These are phyloP conservation scores for Polydrusus pterygomalis DNA, from an alignment of 2,888 invertebrate genomes.

Conservation along the genomic window DNA sequence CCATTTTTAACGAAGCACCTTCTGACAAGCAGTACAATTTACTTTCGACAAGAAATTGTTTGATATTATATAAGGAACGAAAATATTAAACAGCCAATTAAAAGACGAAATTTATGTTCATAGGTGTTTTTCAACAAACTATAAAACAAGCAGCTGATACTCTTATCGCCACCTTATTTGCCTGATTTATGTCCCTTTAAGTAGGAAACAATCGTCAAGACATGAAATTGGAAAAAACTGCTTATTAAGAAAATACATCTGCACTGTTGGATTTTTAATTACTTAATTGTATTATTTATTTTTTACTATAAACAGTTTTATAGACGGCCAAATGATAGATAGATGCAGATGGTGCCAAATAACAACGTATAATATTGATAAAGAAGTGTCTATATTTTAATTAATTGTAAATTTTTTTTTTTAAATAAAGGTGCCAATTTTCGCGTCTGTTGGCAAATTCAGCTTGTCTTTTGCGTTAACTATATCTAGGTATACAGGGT, in stretches of 20 bases:
- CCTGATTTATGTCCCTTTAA: constrained; percentile 27
- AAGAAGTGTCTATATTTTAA: not conserved
- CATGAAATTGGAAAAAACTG: constrained; percentile 25
- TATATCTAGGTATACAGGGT: too few species aligned
- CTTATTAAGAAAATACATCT: constrained; percentile 27
- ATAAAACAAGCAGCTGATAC: constrained; percentile 25
- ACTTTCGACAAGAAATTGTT: constrained; percentile 1
- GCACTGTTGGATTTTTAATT: constrained; percentile 11
- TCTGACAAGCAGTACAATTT: not conserved
- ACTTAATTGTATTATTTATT: constrained; percentile 13
- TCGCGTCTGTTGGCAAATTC: too few species aligned
- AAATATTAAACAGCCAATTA: constrained; percentile 26
- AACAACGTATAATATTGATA: not conserved
- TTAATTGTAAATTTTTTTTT: too few species aligned
- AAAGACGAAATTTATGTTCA: constrained; percentile 19
- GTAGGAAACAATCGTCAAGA: constrained; percentile 17
- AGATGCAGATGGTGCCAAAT: not conserved
- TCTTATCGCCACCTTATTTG: constrained; percentile 31
- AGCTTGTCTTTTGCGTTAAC: too few species aligned
- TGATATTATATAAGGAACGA: constrained; percentile 3
- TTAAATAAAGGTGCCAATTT: too few species aligned
- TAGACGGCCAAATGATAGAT: not conserved
- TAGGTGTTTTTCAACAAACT: constrained; percentile 26
- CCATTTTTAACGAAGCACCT: not conserved
- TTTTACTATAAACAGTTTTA: constrained; percentile 15